These are phyloP conservation scores for Thera britannica DNA, from an alignment of 2,888 invertebrate species.

Conservation along the genomic window DNA sequence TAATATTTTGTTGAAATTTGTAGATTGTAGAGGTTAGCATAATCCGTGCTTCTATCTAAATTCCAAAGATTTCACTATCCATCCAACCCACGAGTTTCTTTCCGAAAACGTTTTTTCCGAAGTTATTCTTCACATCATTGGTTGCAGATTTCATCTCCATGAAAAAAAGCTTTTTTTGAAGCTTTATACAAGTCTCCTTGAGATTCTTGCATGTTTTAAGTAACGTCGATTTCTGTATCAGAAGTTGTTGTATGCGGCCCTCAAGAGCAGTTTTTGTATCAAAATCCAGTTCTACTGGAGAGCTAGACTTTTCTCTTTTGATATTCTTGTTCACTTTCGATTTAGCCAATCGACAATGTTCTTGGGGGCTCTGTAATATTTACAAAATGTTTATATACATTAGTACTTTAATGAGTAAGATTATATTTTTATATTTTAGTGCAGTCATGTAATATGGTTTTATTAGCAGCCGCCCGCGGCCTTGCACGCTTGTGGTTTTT, in stretches of 20 bases:
- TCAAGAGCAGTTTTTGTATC: conserved; percentile 31
- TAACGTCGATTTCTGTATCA: conserved; percentile 38
- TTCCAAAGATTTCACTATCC: conserved; percentile 28
- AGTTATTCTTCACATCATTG: conserved; percentile 4
- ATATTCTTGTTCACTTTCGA: conserved; percentile 20
- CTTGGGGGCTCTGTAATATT: conserved; percentile 27
- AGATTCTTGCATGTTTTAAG: conserved; percentile 37
- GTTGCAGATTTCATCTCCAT: conserved; percentile 21
- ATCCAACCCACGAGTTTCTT: conserved; percentile 27
- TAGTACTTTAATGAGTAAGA: neutral
- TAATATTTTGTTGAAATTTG: neutral
- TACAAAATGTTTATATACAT: neutral
- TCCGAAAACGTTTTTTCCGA: conserved; percentile 7
- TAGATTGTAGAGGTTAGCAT: neutral
- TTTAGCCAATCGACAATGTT: conserved; percentile 23
- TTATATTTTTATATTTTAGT: neutral
- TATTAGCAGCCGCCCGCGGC: too few species aligned
- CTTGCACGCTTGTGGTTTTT: too few species aligned
- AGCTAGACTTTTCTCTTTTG: conserved; percentile 25
- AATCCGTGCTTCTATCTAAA: conserved; percentile 2
- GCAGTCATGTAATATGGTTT: neutral
- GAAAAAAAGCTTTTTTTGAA: conserved; percentile 26
- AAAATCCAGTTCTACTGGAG: conserved; percentile 21
- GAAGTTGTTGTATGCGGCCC: conserved; percentile 38
- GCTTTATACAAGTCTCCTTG: conserved; percentile 27